A percentile compares a stretch with the other conserved stretches of the same genome.
These are phyloP conservation scores for Apis dorsata DNA, from an alignment of 1,140 invertebrate genomes.

Conservation along the genomic window DNA sequence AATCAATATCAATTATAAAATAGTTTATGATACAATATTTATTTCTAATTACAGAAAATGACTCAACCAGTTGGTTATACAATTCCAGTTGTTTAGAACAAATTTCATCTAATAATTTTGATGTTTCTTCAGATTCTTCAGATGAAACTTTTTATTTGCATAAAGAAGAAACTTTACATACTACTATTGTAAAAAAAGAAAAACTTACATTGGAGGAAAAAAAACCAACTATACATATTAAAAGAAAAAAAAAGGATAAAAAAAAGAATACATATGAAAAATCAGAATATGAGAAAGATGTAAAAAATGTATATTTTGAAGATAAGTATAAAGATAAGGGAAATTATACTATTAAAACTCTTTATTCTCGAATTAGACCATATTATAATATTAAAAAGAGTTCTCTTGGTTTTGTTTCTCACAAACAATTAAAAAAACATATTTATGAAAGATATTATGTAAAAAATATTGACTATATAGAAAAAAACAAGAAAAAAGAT, in stretches of 20 bases:
- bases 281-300: conserved; percentile 68
- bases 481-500: conserved; percentile 64
- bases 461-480: conserved; percentile 60
- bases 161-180: conserved; percentile 14
- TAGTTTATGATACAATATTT: neutral
- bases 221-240: conserved; percentile 58
- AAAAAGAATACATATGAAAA: conserved; percentile 44
- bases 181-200: conserved; percentile 19
- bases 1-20: neutral
- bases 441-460: conserved; percentile 72
- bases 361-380: conserved; percentile 77
- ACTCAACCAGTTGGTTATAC: conserved; percentile 62
- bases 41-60: conserved; percentile 43
- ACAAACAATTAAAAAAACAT: conserved; percentile 62
- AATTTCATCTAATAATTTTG: conserved; percentile 36
- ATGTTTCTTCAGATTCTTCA: conserved; percentile 68
- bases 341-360: conserved; percentile 78
- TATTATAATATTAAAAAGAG: conserved; percentile 71
- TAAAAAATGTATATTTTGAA: conserved; percentile 80
- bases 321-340: conserved; percentile 78
- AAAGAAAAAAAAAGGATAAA: conserved; percentile 65
- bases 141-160: conserved; percentile 13
- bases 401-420: conserved; percentile 64
- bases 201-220: conserved; percentile 5
- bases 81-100: conserved; percentile 71